A percentile compares a stretch with the other conserved stretches of the same genome.
Conservation (phyloP, 2,888 invertebrate species). For the Leptodirus hochenwartii region DNA sequence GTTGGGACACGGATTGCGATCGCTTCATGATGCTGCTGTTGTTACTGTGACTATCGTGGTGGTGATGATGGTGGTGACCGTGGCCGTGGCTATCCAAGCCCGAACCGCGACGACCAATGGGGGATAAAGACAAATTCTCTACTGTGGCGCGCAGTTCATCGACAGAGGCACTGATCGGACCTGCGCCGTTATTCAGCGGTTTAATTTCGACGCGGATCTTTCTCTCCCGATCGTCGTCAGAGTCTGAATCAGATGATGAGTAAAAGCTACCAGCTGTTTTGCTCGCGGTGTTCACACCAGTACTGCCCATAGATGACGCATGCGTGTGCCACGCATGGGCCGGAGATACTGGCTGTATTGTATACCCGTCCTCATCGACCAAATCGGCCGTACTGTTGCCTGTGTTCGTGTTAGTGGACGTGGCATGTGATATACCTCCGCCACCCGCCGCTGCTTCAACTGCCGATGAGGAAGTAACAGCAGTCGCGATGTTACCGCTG, state of each 20-base stretch:
- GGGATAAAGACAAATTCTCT: constrained; percentile 72
- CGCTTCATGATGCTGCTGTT: constrained; percentile 39
- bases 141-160: constrained; percentile 86
- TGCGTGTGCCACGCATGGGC: too few relatives aligned
- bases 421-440: too few relatives aligned
- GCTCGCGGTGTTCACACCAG: constrained; percentile 48
- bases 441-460: too few relatives aligned
- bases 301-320: too few relatives aligned
- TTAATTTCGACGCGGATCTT: constrained; percentile 92
- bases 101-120: constrained; percentile 48
- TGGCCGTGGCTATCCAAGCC: constrained; percentile 44
- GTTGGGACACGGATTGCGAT: constrained; percentile 61
- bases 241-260: constrained; percentile 81
- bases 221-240: constrained; percentile 37
- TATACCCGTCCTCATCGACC: constrained; percentile 88
- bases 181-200: constrained; percentile 76
- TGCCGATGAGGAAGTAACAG: too few relatives aligned
- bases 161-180: constrained; percentile 86
- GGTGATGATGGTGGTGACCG: too few relatives aligned
- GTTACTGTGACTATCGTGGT: too few relatives aligned
- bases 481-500: too few relatives aligned
- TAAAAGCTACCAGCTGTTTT: constrained; percentile 71
- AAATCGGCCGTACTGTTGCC: constrained; percentile 42
- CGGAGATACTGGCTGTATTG: constrained; percentile 63
- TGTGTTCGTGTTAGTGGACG: too few relatives aligned